Conservation (phyloP, 2,113 vertebrate genomes). For the Lamprologus ornatipinnis region DNA sequence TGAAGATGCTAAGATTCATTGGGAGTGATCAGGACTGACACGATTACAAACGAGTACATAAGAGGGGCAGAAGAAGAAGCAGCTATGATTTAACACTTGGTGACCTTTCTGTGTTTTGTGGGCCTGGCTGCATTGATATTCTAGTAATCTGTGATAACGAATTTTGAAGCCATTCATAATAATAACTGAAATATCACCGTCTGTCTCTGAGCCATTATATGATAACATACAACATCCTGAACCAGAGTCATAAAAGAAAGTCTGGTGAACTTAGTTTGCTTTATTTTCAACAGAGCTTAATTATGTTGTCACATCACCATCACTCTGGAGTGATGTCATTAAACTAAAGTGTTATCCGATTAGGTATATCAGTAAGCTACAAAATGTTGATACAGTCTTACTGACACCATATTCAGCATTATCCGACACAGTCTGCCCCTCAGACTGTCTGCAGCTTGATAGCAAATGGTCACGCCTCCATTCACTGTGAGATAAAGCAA, state of each 20-base stretch:
- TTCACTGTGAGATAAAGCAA: neutral
- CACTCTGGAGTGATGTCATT: neutral
- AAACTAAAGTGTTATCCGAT: neutral
- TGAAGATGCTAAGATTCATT: neutral
- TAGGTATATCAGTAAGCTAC: neutral
- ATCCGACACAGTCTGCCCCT: neutral
- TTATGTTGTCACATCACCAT: neutral
- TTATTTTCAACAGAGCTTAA: neutral
- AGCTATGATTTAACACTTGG: neutral
- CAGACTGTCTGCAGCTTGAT: neutral
- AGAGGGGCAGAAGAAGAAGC: accelerated
- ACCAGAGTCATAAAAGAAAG: neutral
- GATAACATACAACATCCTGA: neutral
- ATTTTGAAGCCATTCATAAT: neutral
- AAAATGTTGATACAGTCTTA: neutral
- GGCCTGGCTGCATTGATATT: neutral
- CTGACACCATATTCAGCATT: neutral
- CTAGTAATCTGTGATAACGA: neutral
- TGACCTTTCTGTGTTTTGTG: neutral
- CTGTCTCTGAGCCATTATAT: neutral
- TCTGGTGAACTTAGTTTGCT: neutral
- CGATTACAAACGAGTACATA: accelerated
- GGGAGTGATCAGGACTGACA: neutral
- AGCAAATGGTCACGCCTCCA: neutral
- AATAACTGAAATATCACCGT: neutral